A percentile compares a stretch with the other conserved stretches of the same genome.
phyloP scores from a whole-genome alignment of 2,113 vertebrate species.

The Oplegnathus fasciatus region DNA sequence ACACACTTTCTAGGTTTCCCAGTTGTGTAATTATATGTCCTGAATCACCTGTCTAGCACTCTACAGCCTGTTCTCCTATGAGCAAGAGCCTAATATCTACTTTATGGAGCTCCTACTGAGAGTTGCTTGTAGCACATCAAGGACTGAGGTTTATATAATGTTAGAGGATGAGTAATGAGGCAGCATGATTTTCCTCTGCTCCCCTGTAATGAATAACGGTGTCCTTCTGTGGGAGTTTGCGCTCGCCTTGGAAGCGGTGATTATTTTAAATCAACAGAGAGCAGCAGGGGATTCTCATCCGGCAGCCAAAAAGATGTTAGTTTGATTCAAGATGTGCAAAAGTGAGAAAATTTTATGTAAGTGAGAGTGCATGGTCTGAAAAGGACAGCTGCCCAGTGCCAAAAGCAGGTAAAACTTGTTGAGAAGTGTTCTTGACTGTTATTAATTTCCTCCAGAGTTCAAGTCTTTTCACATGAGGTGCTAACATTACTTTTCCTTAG shows the following conservation, averaged over 20 bases:
- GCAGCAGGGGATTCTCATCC: conserved; percentile 53
- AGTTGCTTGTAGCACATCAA: conserved; percentile 55
- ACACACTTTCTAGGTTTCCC: conserved; percentile 10
- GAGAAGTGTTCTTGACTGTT: neutral
- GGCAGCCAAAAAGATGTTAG: conserved; percentile 20
- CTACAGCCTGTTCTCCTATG: conserved; percentile 28
- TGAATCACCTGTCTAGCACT: conserved; percentile 53
- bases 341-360: conserved; percentile 11
- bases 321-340: conserved; percentile 50
- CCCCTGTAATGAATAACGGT: conserved; percentile 63
- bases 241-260: conserved; percentile 55
- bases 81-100: conserved; percentile 55
- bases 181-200: conserved; percentile 44
- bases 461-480: neutral
- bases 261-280: conserved; percentile 69
- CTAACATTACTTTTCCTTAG: neutral
- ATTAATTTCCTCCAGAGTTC: neutral
- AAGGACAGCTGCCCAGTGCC: neutral
- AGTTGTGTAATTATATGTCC: conserved; percentile 36
- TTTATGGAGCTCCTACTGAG: conserved; percentile 52
- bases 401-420: neutral
- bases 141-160: conserved; percentile 56
- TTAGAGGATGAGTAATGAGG: conserved; percentile 68
- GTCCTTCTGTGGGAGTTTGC: conserved; percentile 62
- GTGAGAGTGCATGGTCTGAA: neutral